Evolutionary conservation across 2,797 vertebrate species (phyloP).

Genomic region (Lithobates sylvaticus): DNA sequence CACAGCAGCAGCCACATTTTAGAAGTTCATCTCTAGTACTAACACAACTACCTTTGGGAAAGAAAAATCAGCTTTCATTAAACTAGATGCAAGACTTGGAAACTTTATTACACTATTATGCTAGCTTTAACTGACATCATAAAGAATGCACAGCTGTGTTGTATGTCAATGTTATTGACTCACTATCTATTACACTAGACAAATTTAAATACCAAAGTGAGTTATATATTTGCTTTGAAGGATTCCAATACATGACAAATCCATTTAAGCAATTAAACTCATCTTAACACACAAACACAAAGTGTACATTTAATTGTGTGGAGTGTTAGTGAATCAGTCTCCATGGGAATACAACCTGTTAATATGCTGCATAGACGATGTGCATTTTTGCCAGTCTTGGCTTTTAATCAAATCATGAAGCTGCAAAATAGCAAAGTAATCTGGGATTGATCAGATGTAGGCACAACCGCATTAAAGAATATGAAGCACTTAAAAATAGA

Average conservation of each 20-base stretch:
- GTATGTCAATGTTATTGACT: slow-evolving; percentile 27
- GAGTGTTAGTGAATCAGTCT: not conserved
- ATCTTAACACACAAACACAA: slow-evolving; percentile 13
- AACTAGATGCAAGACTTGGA: not conserved
- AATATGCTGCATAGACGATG: too few species aligned
- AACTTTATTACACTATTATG: not conserved
- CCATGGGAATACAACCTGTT: too few species aligned
- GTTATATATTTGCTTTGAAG: slow-evolving; percentile 24
- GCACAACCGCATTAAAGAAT: too few species aligned
- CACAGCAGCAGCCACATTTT: too few species aligned
- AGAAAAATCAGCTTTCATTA: slow-evolving; percentile 7
- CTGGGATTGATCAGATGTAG: too few species aligned
- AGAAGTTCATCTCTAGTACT: too few species aligned
- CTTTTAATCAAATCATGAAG: too few species aligned
- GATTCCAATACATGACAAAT: slow-evolving; percentile 21
- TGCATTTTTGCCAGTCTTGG: too few species aligned
- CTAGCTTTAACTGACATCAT: slow-evolving; percentile 22
- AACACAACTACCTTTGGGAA: not conserved
- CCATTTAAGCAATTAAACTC: slow-evolving; percentile 28
- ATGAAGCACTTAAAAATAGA: too few species aligned
- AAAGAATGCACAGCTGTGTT: slow-evolving; percentile 40
- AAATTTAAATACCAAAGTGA: slow-evolving; percentile 35
- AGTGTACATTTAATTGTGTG: not conserved
- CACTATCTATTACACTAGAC: slow-evolving; percentile 11
- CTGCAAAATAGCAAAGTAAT: too few species aligned